Base-by-base conservation (phyloP, 1,140 invertebrate species). In the Geopemphigus sp. region DNA sequence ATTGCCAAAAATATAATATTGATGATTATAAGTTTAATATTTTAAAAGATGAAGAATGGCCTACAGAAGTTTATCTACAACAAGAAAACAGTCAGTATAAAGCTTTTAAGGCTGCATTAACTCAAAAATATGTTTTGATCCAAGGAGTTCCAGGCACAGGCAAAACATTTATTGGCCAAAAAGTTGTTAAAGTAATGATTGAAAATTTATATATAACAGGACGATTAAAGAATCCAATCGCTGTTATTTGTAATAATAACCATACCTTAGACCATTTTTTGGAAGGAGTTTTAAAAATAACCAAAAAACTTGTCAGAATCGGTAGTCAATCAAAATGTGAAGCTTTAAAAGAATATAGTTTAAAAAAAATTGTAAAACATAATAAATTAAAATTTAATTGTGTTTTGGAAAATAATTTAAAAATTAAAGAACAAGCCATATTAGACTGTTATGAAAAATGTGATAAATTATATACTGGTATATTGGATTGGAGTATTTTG, bases 211-310 rank as follows among this genome's bases (percentile, higher is more conserved):
- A 78, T 61, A 19, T 14, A 8, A 78, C 32, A 45, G 39, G 61
- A 1, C 45, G 64, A 10, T n/a, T 78, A 45, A 64, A 82, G 5
- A 83, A 82, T 0, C 90, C 92, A 5, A 90, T 95, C 74, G 84
- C 95, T 1, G 86, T 96, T n/a, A 89, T 95, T 45, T 93, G 93
- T 84, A 94, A 91, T 82, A 95, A 93, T 0, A 96, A 95, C 84
- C 93, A 95, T 85, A 93, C 94, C 1, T 84, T 96, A 8, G 94
- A 96, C 87, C 93, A 96, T 84, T 95, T 96, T 86, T 85, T 96
- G n/a, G 90, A 94, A 85, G 91, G 90, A 24, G 87, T 93, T 19
- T 83, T 89, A 17, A 80, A 84, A 22, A 84, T 87, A 6, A 91
- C 89, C 2, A 50, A 86, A 0, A 86, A 87, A 24, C 86, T 95